Evolutionary conservation across 2,113 vertebrate species (phyloP).

Genomic region (Opisthocomus hoazin): DNA sequence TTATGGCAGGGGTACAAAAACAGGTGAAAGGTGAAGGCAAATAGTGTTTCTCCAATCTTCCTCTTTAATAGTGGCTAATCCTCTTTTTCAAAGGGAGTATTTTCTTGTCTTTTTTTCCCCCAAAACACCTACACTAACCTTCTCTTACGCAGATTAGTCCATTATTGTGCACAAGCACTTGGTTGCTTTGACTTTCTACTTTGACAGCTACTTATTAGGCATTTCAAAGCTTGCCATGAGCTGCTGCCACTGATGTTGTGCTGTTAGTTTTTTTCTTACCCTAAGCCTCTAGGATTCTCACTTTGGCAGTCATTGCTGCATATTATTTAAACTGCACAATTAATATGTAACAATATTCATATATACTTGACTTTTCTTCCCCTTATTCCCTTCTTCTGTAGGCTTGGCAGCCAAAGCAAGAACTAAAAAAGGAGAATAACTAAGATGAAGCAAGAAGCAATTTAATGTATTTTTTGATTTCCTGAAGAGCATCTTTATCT

Average conservation of each 20-base stretch:
- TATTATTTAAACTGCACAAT: background rate
- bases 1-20: background rate
- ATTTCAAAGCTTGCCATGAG: background rate
- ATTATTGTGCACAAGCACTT: background rate
- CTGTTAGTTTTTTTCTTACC: background rate
- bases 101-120: background rate
- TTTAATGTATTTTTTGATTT: constrained; percentile 46
- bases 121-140: background rate
- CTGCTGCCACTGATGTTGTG: background rate
- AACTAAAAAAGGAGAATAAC: background rate
- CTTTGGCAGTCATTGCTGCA: background rate
- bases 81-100: background rate
- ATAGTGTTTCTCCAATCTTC: background rate
- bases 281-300: background rate
- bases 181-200: background rate
- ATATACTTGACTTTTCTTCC: background rate
- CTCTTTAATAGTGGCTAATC: background rate
- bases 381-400: background rate
- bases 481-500: constrained; percentile 9
- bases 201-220: background rate
- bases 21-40: background rate
- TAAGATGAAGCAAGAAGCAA: constrained; percentile 6
- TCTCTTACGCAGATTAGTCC: background rate
- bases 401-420: background rate
- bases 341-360: constrained; percentile 5